Percentiles rank a stretch among this genome's conserved stretches.
These are phyloP conservation scores for Mesocricetus auratus DNA, from an alignment of 2,113 vertebrate species.

Conservation along the genomic window DNA sequence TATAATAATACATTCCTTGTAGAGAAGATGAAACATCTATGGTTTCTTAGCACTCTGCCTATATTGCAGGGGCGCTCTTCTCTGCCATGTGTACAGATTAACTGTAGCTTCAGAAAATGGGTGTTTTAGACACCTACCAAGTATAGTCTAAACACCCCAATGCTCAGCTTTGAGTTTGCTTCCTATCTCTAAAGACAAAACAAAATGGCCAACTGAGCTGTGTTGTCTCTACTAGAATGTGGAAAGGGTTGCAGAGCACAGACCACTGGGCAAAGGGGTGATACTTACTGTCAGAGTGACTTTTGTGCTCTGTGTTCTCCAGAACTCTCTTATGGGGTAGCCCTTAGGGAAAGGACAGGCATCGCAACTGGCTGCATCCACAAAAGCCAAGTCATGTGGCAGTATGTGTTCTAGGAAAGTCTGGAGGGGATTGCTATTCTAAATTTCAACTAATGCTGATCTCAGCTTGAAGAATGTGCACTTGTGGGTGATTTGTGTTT, in stretches of 20 bases:
- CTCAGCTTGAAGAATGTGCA: constrained; percentile 48
- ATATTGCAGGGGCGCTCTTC: not conserved
- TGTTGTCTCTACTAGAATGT: too few species aligned
- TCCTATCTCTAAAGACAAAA: not conserved
- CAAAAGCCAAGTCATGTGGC: not conserved
- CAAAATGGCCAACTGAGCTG: not conserved
- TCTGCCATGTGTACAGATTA: not conserved
- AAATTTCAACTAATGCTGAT: constrained; percentile 22
- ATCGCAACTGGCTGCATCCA: not conserved
- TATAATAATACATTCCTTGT: too few species aligned
- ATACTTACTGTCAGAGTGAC: too few species aligned
- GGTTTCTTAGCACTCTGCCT: not conserved
- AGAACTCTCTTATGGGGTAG: not conserved
- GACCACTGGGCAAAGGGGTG: accelerated
- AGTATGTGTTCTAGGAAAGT: constrained; percentile 30
- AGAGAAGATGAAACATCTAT: not conserved
- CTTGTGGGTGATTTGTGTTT: constrained; percentile 23
- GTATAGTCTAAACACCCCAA: not conserved
- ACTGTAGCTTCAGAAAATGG: not conserved
- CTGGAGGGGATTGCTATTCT: not conserved
- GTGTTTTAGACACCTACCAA: not conserved
- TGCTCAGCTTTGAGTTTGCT: not conserved
- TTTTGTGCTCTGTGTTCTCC: not conserved
- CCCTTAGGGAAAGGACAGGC: not conserved
- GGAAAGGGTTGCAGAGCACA: not conserved